Evolutionary conservation across 2,113 vertebrate genomes (phyloP).

Genomic region (Neofelis nebulosa): DNA sequence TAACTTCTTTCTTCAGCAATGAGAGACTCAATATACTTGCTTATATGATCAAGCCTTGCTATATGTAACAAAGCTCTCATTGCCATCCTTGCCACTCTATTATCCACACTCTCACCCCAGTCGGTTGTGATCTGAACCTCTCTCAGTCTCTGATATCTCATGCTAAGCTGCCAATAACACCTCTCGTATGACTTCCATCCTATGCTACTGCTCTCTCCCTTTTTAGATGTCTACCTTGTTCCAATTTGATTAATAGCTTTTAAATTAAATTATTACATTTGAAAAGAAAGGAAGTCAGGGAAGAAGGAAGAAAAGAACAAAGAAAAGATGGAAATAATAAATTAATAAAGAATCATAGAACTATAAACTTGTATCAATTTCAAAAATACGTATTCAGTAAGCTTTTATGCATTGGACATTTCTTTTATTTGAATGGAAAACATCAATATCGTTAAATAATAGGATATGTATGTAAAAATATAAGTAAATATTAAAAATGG

Average conservation of each 20-base stretch:
- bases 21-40: neutral
- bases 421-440: neutral
- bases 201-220: neutral
- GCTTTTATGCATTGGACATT: neutral
- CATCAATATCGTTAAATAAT: neutral
- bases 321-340: neutral
- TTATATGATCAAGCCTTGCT: neutral
- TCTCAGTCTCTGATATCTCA: neutral
- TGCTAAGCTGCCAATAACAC: neutral
- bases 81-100: too few species aligned
- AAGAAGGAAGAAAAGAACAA: neutral
- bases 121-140: neutral
- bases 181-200: neutral
- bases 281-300: neutral
- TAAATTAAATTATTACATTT: neutral
- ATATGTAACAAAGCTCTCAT: neutral
- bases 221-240: neutral
- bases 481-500: neutral
- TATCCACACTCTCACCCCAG: accelerated
- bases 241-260: neutral
- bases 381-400: neutral
- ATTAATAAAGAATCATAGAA: neutral
- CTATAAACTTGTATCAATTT: neutral
- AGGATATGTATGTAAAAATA: neutral
- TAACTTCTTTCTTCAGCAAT: neutral